Evolutionary conservation across 2,113 vertebrate genomes (phyloP).

Genomic region (Pachycephala philippinensis): DNA sequence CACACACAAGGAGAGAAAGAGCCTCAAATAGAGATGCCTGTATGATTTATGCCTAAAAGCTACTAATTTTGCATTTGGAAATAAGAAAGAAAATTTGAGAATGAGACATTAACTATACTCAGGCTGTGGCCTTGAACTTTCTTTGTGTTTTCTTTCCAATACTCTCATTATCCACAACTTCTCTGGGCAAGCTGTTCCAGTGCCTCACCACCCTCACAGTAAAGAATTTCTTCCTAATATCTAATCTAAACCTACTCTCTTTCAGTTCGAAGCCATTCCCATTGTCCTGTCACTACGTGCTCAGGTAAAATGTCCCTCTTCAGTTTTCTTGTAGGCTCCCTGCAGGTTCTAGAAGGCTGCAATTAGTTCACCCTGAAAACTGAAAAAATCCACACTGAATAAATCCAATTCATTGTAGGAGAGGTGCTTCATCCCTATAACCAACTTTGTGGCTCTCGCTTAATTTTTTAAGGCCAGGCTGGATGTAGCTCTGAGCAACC

Average conservation of each 20-base stretch:
- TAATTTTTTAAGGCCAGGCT: background rate
- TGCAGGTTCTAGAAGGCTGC: rapidly evolving
- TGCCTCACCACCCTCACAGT: background rate
- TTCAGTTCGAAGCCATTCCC: background rate
- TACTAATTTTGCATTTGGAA: background rate
- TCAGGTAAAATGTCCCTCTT: background rate
- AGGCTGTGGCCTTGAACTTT: background rate
- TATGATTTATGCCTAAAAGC: background rate
- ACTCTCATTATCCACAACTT: background rate
- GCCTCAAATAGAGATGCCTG: background rate
- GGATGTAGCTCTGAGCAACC: background rate
- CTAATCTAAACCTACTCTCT: background rate
- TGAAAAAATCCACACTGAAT: background rate
- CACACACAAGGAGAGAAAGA: background rate
- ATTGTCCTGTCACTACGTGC: background rate
- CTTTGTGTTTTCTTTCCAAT: background rate
- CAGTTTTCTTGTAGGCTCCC: background rate
- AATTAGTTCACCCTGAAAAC: too few relatives aligned
- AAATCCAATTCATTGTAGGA: background rate
- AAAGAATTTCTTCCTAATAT: background rate
- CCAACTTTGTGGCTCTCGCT: background rate
- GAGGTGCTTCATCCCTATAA: background rate
- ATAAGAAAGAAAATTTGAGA: background rate
- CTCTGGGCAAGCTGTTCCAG: background rate
- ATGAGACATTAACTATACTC: background rate